A percentile compares a stretch with the other conserved stretches of the same genome.
These are phyloP conservation scores for Galerucella calmariensis DNA, from an alignment of 2,888 invertebrate genomes.

Conservation along the genomic window DNA sequence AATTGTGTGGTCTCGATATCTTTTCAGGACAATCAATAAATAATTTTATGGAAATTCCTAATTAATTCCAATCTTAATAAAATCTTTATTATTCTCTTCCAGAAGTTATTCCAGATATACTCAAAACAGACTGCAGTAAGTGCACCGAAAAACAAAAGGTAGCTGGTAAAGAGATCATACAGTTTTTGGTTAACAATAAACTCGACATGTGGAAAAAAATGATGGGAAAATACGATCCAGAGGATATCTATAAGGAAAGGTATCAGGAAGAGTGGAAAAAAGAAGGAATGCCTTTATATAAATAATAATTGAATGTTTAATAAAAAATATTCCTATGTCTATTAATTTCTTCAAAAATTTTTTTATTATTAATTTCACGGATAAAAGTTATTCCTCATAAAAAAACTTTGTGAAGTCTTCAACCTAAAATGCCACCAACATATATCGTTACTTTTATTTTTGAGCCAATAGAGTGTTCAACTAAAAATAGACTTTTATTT, in stretches of 20 bases:
- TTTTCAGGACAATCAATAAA: too few relatives aligned
- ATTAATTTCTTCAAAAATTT: too few relatives aligned
- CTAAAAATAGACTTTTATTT: too few relatives aligned
- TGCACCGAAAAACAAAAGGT: constrained; percentile 75
- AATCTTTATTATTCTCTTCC: constrained; percentile 15
- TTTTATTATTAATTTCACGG: too few relatives aligned
- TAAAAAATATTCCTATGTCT: neutral
- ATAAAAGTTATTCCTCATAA: too few relatives aligned
- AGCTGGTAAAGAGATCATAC: constrained; percentile 73
- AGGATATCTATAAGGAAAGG: constrained; percentile 66
- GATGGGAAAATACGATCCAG: constrained; percentile 75
- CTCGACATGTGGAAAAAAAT: constrained; percentile 72
- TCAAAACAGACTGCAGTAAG: constrained; percentile 73
- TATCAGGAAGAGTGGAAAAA: constrained; percentile 29
- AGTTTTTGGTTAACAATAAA: constrained; percentile 73
- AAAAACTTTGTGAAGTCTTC: too few relatives aligned
- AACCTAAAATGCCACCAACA: too few relatives aligned
- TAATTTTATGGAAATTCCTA: too few relatives aligned
- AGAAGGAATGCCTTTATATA: constrained; percentile 20
- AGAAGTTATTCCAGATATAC: constrained; percentile 77
- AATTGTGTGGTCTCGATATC: too few relatives aligned
- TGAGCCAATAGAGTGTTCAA: too few relatives aligned
- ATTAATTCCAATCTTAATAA: too few relatives aligned
- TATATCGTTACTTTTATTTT: too few relatives aligned
- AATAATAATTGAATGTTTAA: neutral